Percentiles rank a stretch among this genome's conserved stretches.
Conservation (phyloP, 2,888 invertebrate species). For the Xestia xanthographa region DNA sequence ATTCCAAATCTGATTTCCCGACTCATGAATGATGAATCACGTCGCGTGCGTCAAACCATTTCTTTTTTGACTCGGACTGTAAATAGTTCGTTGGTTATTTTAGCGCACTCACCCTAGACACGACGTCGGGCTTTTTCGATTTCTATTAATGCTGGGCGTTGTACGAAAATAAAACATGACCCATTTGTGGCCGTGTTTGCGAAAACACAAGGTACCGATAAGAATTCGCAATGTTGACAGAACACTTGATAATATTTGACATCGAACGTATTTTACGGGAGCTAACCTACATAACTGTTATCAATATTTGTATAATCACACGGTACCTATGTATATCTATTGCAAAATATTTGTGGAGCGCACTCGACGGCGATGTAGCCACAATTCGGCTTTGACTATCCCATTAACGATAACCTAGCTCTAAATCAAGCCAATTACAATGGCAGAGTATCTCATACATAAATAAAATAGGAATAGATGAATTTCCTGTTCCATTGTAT, state of each 20-base stretch:
- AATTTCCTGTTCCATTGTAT: constrained; percentile 61
- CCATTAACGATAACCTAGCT: constrained; percentile 39
- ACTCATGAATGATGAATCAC: constrained; percentile 85
- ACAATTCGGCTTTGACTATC: constrained; percentile 52
- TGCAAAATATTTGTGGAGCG: constrained; percentile 80
- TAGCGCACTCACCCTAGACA: constrained; percentile 77
- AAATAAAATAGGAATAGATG: constrained; percentile 40
- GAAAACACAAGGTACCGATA: constrained; percentile 83
- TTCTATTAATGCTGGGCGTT: constrained; percentile 71
- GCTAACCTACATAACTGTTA: constrained; percentile 87
- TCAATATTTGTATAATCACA: constrained; percentile 86
- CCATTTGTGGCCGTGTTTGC: constrained; percentile 82
- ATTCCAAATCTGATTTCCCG: constrained; percentile 82
- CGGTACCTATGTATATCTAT: constrained; percentile 65
- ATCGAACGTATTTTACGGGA: constrained; percentile 83
- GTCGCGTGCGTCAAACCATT: constrained; percentile 81
- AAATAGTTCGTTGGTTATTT: constrained; percentile 78
- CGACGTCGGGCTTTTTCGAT: constrained; percentile 75
- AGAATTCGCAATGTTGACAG: constrained; percentile 86
- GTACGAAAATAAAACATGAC: constrained; percentile 83
- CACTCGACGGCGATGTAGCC: constrained; percentile 48
- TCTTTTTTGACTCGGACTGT: constrained; percentile 77
- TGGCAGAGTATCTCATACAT: constrained; percentile 32
- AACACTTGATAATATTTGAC: constrained; percentile 88
- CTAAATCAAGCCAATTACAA: constrained; percentile 45